Evolutionary conservation across 2,888 invertebrate genomes (phyloP), one percentile per base, ranked within the genome.

Genomic region (Nomada fabriciana): DNA sequence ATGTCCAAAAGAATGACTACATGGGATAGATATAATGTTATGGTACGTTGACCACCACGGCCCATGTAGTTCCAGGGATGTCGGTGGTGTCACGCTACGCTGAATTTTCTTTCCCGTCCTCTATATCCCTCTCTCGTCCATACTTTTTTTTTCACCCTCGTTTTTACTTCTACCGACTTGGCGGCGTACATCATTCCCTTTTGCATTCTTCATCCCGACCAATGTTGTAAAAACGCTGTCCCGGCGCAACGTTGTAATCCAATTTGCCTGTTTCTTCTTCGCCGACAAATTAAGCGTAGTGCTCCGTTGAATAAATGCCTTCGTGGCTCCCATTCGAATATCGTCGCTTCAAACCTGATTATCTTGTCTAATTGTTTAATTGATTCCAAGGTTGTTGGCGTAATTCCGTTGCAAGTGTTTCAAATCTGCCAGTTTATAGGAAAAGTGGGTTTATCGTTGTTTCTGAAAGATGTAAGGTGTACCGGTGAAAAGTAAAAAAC

Each of bases 41-140:
- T 91, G 92, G 93, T 91, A 93, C 93, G 93, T 93, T 93, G 93
- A 93, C 91, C 92, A 90, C 88, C 91, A 91, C 90, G 91, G 92
- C 77, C 89, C 91, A 90, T 91, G 91, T 90, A 90, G 89, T 75
- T 79, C 87, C 84, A 84, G 77, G 88, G 88, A 87, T 85, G 86
- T 86, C 80, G 73, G 83, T 80, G 82, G 81, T 84, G 83, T 86
- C 87, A 90, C 88, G 91, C 88, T 90, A 90, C 88, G 87, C 85
- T 90, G 90, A 90, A 91, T 91, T 91, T 89, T 87, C 89, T 89
- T 79, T 87, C 86, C 36, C 89, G 79, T 85, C 75, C 85, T 71
- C 80, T 63, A 0, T 36, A 5, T 7, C 36, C 18, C 57, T 23
- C 11, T n/a, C 23, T 3, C 15, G 2, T 5, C n/a, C 47, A 9